Conservation (phyloP, 2,113 vertebrate species). For the Urocitellus parryii region DNA sequence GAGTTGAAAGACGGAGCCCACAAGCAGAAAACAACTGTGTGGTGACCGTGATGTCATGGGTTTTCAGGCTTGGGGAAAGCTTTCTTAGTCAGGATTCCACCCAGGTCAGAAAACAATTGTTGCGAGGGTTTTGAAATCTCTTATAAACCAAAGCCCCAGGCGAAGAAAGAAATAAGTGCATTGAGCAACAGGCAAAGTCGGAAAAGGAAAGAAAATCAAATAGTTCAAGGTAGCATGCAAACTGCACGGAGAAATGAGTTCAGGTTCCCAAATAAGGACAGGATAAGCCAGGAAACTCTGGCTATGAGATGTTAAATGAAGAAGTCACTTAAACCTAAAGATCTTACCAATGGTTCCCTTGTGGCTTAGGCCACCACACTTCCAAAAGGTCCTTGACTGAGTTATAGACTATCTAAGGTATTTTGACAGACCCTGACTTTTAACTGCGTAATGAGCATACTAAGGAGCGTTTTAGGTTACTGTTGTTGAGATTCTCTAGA, state of each 20-base stretch:
- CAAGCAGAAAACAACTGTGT: constrained; percentile 30
- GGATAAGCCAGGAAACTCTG: constrained; percentile 44
- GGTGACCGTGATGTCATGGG: neutral
- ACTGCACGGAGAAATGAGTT: constrained; percentile 18
- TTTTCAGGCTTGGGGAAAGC: neutral
- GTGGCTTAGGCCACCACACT: neutral
- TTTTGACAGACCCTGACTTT: constrained; percentile 77
- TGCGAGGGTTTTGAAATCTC: constrained; percentile 29
- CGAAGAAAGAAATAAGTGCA: neutral
- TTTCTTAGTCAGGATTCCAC: constrained; percentile 8
- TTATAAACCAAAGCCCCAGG: constrained; percentile 5
- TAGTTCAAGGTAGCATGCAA: neutral
- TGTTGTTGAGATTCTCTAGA: constrained; percentile 74
- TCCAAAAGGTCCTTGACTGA: constrained; percentile 73
- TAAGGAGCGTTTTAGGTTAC: constrained; percentile 80
- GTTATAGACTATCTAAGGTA: constrained; percentile 78
- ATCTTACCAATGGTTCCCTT: neutral
- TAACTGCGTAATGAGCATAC: constrained; percentile 75
- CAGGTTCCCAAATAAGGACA: neutral
- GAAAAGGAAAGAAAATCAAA: constrained; percentile 50
- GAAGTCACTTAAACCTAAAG: constrained; percentile 55
- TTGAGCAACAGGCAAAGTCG: constrained; percentile 43
- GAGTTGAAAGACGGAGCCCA: neutral
- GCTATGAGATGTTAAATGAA: constrained; percentile 65
- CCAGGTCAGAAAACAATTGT: neutral